Evolutionary conservation across 2,888 invertebrate species (phyloP).

Genomic region (Dasypogon diadema): DNA sequence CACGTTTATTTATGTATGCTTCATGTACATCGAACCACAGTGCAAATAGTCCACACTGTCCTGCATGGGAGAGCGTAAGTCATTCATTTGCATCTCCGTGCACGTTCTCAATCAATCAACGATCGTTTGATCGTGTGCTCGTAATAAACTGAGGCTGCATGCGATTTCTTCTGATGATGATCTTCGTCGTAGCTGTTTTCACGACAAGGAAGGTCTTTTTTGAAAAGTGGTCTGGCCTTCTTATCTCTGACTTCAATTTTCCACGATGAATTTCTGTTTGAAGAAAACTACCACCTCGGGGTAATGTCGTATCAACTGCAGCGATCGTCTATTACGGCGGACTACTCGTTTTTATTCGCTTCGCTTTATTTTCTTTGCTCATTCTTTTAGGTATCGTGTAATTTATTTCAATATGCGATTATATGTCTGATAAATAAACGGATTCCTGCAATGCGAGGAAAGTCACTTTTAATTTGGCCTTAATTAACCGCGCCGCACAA

Average conservation of each 20-base stretch:
- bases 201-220: constrained; percentile 31
- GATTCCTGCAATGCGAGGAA: constrained; percentile 31
- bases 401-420: constrained; percentile 51
- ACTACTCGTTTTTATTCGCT: constrained; percentile 46
- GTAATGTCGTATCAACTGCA: constrained; percentile 53
- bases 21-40: constrained; percentile 19
- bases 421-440: constrained; percentile 49
- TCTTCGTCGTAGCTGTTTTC: constrained; percentile 24
- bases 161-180: constrained; percentile 27
- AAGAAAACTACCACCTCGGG: constrained; percentile 51
- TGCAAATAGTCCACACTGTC: constrained; percentile 30
- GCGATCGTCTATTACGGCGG: constrained; percentile 28
- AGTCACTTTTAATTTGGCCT: constrained; percentile 44
- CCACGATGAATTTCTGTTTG: constrained; percentile 49
- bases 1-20: constrained; percentile 43
- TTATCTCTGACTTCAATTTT: constrained; percentile 50
- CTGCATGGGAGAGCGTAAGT: constrained; percentile 32
- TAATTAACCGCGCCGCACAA: constrained; percentile 23
- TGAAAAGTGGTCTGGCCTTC: constrained; percentile 25
- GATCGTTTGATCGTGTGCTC: constrained; percentile 52
- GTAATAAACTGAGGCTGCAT: constrained; percentile 48
- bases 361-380: constrained; percentile 16
- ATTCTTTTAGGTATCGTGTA: constrained; percentile 39
- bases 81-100: constrained; percentile 55
- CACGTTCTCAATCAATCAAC: constrained; percentile 55